Evolutionary conservation across 2,797 vertebrate species (phyloP), one percentile per base, ranked within the genome.

Genomic region (Oceanodroma leucorhoa): DNA sequence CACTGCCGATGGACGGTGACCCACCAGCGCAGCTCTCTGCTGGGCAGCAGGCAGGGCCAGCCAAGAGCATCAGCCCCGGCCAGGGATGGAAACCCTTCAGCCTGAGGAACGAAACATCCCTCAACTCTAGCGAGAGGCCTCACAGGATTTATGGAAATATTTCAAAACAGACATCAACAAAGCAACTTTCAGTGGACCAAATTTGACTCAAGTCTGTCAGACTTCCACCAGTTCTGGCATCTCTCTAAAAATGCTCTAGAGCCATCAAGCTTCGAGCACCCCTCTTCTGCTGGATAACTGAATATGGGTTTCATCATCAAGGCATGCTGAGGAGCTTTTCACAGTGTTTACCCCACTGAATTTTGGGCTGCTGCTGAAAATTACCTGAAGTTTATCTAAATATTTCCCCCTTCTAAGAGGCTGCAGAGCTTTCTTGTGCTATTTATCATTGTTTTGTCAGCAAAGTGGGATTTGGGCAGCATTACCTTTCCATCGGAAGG

Each of bases 281-380:
- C 27, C 16, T 57, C 54, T 58, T 62, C 66, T 60, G 40, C 51
- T 36, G 41, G 61, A 3, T 50, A 73, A 58, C 26, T 5, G 30
- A 66, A 5, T 0, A 0, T 8, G 30, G 43, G 29, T 36, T 71
- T 45, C 11, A 27, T 24, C 41, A 36, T 36, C 36, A 36, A 61
- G 41, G 21, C 19, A 57, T 41, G 72, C 55, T 20, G 57, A 80
- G 38, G 46, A 80, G 53, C 13, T 43, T 24, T 36, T 19, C 41
- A 2, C 15, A 13, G 23, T 22, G 8, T 34, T 58, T 26, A 26
- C 10, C 23, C 34, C 57, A 18, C 34, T 12, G 57, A 36, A 7
- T 36, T 58, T 34, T 26, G 19, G 32, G 23, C 41, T 32, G 19
- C 29, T 83, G 40, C 7, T 10, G 30, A 79, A 89, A 69, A 40